These are phyloP conservation scores for Chaitophorus viminalis DNA, from an alignment of 2,888 invertebrate genomes.

Conservation along the genomic window DNA sequence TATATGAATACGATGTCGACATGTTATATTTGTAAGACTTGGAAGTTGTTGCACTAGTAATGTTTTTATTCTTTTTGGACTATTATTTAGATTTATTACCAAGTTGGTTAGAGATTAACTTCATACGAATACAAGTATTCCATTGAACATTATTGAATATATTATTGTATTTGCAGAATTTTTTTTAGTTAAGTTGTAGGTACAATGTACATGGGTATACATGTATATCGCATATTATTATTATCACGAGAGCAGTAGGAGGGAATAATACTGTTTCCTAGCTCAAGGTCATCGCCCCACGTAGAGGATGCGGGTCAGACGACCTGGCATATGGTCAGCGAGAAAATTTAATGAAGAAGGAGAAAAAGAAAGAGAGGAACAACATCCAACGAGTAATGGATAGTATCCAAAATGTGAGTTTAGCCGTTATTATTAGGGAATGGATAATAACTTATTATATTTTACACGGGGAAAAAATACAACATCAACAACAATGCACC, in stretches of 20 bases:
- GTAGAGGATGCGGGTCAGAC: conserved; percentile 22
- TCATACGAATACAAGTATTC: no score
- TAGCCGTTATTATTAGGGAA: conserved; percentile 3
- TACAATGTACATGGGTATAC: neutral
- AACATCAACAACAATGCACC: neutral
- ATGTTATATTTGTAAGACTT: no score
- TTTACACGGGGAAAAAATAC: neutral
- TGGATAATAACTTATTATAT: no score
- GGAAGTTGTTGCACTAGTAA: neutral
- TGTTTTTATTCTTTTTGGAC: neutral
- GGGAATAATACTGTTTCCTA: neutral
- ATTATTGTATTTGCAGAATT: neutral
- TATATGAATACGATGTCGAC: neutral
- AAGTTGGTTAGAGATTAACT: no score
- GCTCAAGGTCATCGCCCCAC: conserved; percentile 35
- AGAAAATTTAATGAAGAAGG: neutral
- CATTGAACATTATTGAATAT: neutral
- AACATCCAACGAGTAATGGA: neutral
- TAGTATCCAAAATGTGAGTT: conserved; percentile 27
- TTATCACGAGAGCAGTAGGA: neutral
- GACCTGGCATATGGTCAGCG: conserved; percentile 18
- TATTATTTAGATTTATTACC: no score
- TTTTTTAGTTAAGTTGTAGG: no score
- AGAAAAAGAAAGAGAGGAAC: neutral
- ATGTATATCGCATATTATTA: neutral